These are phyloP conservation scores for Pocillopora meandrina DNA, from an alignment of 92 coral and sea anemone species.

Conservation along the genomic window DNA sequence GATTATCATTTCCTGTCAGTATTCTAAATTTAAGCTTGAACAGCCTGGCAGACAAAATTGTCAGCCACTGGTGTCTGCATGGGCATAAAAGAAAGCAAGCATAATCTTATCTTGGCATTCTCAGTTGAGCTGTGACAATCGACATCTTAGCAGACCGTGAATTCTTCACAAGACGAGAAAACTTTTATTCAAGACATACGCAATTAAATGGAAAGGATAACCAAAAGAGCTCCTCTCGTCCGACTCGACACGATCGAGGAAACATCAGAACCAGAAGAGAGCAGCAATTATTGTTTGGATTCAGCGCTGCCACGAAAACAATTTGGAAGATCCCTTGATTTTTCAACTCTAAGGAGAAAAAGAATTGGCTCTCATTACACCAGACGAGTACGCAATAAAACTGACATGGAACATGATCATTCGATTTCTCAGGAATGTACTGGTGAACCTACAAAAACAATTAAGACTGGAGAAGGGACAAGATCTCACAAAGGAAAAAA, in stretches of 20 bases:
- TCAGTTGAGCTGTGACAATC: background rate
- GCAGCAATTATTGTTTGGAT: background rate
- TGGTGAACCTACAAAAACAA: background rate
- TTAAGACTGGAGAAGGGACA: background rate
- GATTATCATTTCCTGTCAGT: too few species aligned
- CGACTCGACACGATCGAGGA: slow-evolving; percentile 15
- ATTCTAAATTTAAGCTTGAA: too few species aligned
- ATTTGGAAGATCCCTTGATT: background rate
- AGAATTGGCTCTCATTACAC: background rate
- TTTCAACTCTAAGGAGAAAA: background rate
- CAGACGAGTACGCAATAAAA: background rate
- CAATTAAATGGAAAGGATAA: background rate
- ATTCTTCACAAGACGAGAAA: background rate
- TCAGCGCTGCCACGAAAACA: background rate
- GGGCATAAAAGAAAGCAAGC: too few species aligned
- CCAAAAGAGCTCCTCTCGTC: background rate
- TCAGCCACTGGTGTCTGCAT: too few species aligned
- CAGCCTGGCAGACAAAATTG: too few species aligned
- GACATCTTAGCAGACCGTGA: background rate
- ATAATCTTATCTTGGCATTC: too few species aligned
- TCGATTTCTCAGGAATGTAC: background rate
- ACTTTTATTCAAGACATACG: background rate
- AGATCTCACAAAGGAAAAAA: background rate
- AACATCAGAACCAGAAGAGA: slow-evolving; percentile 5
- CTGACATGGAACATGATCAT: background rate